Percentiles rank a stretch among this genome's conserved stretches.
These are phyloP conservation scores for Mobula hypostoma DNA, from an alignment of 2,113 vertebrate species.

Conservation along the genomic window DNA sequence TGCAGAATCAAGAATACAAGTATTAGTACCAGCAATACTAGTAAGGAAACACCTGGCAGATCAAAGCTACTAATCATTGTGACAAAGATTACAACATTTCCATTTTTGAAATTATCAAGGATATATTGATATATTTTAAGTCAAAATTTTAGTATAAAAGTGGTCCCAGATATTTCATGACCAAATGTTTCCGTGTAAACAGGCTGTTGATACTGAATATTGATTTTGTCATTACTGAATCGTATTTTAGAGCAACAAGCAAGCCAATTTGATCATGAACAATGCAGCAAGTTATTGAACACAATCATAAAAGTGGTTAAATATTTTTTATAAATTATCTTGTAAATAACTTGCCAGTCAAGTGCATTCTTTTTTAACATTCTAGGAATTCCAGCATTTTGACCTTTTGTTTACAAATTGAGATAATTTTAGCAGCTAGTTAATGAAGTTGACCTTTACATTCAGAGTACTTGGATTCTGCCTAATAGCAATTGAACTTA, in stretches of 20 bases:
- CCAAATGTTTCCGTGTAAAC: slow-evolving; percentile 6
- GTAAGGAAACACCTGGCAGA: background rate
- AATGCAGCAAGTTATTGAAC: background rate
- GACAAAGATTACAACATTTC: background rate
- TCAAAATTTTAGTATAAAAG: background rate
- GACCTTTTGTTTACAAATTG: background rate
- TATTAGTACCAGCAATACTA: background rate
- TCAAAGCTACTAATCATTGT: background rate
- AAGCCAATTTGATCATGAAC: slow-evolving; percentile 21
- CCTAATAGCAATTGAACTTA: background rate
- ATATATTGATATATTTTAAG: background rate
- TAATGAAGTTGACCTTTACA: background rate
- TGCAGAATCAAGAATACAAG: background rate
- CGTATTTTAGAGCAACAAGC: background rate
- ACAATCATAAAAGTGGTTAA: slow-evolving; percentile 4
- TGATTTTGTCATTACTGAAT: background rate
- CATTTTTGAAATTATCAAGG: background rate
- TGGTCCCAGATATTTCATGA: background rate
- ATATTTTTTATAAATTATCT: background rate
- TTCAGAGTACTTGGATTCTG: background rate
- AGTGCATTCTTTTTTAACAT: background rate
- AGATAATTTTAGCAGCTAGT: too few relatives aligned
- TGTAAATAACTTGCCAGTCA: background rate
- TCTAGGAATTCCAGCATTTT: background rate
- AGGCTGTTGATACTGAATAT: background rate